These are phyloP conservation scores for Adineta ricciae DNA, from an alignment of 2,888 invertebrate species.

Conservation along the genomic window DNA sequence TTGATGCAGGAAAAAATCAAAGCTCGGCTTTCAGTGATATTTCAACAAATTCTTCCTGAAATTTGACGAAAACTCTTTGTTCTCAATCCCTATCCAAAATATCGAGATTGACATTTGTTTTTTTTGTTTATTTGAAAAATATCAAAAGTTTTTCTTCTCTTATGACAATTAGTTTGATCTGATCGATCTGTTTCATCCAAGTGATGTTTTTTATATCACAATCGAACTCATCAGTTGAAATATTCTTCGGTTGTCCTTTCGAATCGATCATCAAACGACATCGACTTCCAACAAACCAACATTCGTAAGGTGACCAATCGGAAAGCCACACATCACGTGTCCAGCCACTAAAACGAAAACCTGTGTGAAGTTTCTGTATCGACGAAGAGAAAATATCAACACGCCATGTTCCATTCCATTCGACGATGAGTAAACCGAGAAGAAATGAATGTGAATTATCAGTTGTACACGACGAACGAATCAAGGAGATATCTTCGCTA, in stretches of 20 bases:
- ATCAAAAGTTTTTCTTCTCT: background rate
- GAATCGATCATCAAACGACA: background rate
- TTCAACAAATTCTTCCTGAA: too few species aligned
- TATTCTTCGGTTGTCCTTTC: background rate
- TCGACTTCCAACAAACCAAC: background rate
- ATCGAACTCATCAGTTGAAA: background rate
- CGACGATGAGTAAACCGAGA: background rate
- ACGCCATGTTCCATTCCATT: background rate
- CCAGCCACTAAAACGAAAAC: background rate
- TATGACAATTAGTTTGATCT: background rate
- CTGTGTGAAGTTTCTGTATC: background rate
- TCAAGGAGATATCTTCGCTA: background rate
- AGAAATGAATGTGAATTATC: background rate
- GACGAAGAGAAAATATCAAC: background rate
- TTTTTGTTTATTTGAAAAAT: background rate
- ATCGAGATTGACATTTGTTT: slow-evolving; percentile 54
- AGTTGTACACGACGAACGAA: background rate
- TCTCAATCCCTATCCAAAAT: slow-evolving; percentile 53
- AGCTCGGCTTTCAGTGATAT: background rate
- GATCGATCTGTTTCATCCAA: background rate
- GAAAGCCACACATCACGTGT: background rate
- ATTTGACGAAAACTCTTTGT: too few species aligned
- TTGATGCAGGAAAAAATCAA: slow-evolving; percentile 68
- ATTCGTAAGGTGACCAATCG: background rate
- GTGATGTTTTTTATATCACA: background rate